Percentiles rank a stretch among this genome's conserved stretches.
Evolutionary conservation across 64 coral and sea anemone genomes (phyloP).

Genomic region (Catalaphyllia jardinei): DNA sequence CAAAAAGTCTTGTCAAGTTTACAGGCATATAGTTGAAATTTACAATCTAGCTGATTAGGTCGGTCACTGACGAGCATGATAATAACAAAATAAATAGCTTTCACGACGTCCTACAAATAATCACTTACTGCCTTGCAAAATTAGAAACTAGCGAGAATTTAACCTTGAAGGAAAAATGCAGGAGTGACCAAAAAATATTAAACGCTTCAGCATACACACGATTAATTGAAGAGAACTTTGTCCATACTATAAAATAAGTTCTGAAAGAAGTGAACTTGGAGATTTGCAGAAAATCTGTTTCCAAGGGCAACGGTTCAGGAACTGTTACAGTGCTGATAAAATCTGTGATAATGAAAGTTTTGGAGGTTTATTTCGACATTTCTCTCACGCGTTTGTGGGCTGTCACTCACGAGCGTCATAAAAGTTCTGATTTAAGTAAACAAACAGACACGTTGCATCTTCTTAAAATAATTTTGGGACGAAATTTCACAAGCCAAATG

Average conservation of each 20-base stretch:
- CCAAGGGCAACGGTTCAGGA: conserved; percentile 28
- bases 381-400: conserved; percentile 3
- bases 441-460: conserved; percentile 28
- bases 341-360: conserved; percentile 28
- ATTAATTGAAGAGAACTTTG: not conserved
- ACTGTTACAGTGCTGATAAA: conserved; percentile 11
- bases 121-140: not conserved
- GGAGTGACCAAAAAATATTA: not conserved
- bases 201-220: too few relatives aligned
- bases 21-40: not conserved
- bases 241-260: not conserved
- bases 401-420: conserved; percentile 22
- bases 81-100: conserved; percentile 2
- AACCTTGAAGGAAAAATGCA: not conserved
- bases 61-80: not conserved
- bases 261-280: not conserved
- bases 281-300: not conserved
- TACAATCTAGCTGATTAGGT: not conserved
- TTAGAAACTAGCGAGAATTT: not conserved
- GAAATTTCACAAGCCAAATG: not conserved
- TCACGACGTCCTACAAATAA: not conserved
- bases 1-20: not conserved
- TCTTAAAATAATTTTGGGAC: not conserved
- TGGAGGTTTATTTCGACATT: conserved; percentile 32
- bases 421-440: conserved; percentile 5